Conservation (phyloP, 2,797 vertebrate species). For the Carcharodon carcharias region DNA sequence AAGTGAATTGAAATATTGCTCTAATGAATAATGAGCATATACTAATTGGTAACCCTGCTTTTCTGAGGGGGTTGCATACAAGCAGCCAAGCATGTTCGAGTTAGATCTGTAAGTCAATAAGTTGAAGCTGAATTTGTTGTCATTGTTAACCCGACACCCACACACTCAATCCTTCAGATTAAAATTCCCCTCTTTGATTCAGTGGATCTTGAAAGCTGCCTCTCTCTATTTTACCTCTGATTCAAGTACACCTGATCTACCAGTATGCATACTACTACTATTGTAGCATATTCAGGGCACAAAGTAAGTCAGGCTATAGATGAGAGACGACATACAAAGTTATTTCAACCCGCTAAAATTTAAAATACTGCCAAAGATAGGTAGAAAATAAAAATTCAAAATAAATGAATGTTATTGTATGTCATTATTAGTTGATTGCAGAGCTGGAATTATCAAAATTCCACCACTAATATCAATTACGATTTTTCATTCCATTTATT, state of each 20-base stretch:
- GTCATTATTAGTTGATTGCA: neutral
- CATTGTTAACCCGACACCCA: neutral
- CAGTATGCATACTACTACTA: neutral
- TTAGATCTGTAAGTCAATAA: neutral
- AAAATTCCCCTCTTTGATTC: neutral
- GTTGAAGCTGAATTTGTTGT: neutral
- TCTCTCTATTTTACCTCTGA: neutral
- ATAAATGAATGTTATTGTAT: neutral
- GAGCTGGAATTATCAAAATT: neutral
- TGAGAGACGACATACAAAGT: neutral
- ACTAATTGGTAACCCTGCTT: neutral
- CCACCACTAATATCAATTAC: neutral
- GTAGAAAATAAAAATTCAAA: too few relatives aligned
- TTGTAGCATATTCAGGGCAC: too few relatives aligned
- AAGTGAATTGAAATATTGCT: neutral
- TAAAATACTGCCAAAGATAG: neutral
- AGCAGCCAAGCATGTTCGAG: neutral
- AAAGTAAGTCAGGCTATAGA: neutral
- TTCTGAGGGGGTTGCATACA: neutral
- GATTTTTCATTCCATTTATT: neutral
- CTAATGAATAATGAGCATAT: neutral
- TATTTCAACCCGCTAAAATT: neutral
- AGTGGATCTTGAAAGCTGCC: neutral
- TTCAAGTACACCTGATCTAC: neutral
- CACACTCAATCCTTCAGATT: neutral